Percentiles rank a stretch among this genome's conserved stretches.
phyloP scores from a whole-genome alignment of 1,140 invertebrate species.

The Drosophila asahinai region DNA sequence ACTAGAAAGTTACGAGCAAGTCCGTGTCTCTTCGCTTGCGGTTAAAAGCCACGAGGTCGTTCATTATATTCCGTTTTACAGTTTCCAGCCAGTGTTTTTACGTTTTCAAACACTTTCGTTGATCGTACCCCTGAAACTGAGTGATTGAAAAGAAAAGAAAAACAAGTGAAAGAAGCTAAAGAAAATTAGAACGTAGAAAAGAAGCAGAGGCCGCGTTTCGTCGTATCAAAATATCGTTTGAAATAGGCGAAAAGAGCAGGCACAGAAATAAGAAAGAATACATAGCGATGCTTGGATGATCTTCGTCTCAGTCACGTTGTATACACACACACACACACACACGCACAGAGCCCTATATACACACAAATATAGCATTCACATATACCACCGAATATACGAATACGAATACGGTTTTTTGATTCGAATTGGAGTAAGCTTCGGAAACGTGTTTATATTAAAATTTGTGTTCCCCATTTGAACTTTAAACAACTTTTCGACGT shows the following conservation, averaged over 20 bases:
- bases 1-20: constrained; percentile 83
- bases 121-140: neutral
- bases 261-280: constrained; percentile 36
- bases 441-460: constrained; percentile 75
- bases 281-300: constrained; percentile 49
- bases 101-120: constrained; percentile 17
- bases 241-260: constrained; percentile 39
- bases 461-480: constrained; percentile 75
- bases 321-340: constrained; percentile 11
- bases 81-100: constrained; percentile 48
- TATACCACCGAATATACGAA: constrained; percentile 7
- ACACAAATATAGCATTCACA: constrained; percentile 9
- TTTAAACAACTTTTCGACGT: constrained; percentile 67
- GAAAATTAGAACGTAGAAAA: constrained; percentile 51
- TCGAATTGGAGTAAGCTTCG: constrained; percentile 67
- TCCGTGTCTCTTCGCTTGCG: constrained; percentile 80
- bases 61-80: constrained; percentile 30
- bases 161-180: constrained; percentile 61
- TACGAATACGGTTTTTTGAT: constrained; percentile 10
- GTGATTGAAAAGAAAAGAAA: constrained; percentile 26
- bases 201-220: constrained; percentile 28
- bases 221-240: constrained; percentile 11
- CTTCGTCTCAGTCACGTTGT: constrained; percentile 58
- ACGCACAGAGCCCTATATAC: constrained; percentile 23
- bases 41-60: constrained; percentile 85